Percentiles rank a stretch among this genome's conserved stretches.
Evolutionary conservation across 2,888 invertebrate species (phyloP).

Genomic region (Hydraecia micacea): DNA sequence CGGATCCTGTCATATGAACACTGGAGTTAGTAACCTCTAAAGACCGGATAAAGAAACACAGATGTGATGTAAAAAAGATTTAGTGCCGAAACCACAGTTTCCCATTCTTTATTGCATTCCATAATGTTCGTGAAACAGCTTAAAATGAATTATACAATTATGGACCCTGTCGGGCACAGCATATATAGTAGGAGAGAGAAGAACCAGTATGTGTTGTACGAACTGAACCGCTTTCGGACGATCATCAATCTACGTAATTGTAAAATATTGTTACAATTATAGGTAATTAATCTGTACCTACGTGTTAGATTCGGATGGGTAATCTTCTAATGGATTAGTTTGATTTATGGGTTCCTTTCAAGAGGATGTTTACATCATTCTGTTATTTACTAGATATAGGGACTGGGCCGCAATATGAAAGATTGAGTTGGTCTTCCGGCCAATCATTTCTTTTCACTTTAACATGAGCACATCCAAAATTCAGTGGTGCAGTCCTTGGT

Average conservation of each 20-base stretch:
- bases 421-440: neutral
- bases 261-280: conserved; percentile 10
- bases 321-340: conserved; percentile 29
- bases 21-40: conserved; percentile 19
- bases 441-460: neutral
- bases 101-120: neutral
- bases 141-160: neutral
- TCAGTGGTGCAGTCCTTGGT: neutral
- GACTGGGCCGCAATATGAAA: neutral
- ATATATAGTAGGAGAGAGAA: neutral
- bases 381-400: neutral
- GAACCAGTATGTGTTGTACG: conserved; percentile 2
- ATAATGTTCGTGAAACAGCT: neutral
- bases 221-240: conserved; percentile 9
- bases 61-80: conserved; percentile 19
- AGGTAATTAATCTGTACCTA: neutral
- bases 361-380: neutral
- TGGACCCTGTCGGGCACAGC: neutral
- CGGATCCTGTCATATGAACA: neutral
- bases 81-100: conserved; percentile 8
- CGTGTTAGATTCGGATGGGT: conserved; percentile 24
- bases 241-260: conserved; percentile 20
- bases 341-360: conserved; percentile 21
- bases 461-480: neutral
- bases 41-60: conserved; percentile 12